phyloP scores from a whole-genome alignment of 2,797 vertebrate species.

The Adrianichthys oophorus region DNA sequence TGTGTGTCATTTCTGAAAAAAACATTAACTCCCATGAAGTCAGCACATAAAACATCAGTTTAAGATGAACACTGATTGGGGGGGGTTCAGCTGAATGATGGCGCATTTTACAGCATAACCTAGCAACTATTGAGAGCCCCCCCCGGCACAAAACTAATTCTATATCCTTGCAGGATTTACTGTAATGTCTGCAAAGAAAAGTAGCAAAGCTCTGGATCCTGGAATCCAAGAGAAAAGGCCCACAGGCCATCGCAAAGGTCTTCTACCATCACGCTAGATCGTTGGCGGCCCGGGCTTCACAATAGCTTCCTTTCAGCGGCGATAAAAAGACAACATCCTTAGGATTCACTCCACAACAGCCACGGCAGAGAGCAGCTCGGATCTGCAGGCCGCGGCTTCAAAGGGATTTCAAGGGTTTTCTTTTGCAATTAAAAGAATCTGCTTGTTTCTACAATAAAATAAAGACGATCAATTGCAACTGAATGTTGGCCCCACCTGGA shows the following conservation, averaged over 20 bases:
- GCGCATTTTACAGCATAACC: too few relatives aligned
- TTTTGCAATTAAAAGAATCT: slow-evolving; percentile 10
- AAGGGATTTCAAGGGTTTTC: slow-evolving; percentile 1
- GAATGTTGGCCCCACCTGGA: slow-evolving; percentile 14
- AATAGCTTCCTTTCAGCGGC: slow-evolving; percentile 53
- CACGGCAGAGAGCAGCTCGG: slow-evolving; percentile 8
- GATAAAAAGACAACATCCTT: slow-evolving; percentile 42
- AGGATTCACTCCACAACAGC: slow-evolving; percentile 39
- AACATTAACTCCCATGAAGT: too few relatives aligned
- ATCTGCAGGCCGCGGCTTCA: background rate
- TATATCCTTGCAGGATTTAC: slow-evolving; percentile 15
- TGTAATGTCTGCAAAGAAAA: slow-evolving; percentile 28
- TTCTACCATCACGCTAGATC: slow-evolving; percentile 36
- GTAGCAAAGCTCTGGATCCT: slow-evolving; percentile 37
- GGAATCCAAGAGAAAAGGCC: slow-evolving; percentile 28
- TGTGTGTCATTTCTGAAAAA: too few relatives aligned
- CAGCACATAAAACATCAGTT: too few relatives aligned
- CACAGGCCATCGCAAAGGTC: slow-evolving; percentile 27
- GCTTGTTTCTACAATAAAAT: slow-evolving; percentile 14
- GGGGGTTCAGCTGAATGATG: too few relatives aligned
- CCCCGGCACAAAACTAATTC: too few relatives aligned
- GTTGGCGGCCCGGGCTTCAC: slow-evolving; percentile 27
- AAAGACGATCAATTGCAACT: slow-evolving; percentile 17
- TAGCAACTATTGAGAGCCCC: too few relatives aligned
- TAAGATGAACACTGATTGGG: too few relatives aligned